Conservation (phyloP, 1,140 invertebrate species). For the Anoplolepis gracilipes region DNA sequence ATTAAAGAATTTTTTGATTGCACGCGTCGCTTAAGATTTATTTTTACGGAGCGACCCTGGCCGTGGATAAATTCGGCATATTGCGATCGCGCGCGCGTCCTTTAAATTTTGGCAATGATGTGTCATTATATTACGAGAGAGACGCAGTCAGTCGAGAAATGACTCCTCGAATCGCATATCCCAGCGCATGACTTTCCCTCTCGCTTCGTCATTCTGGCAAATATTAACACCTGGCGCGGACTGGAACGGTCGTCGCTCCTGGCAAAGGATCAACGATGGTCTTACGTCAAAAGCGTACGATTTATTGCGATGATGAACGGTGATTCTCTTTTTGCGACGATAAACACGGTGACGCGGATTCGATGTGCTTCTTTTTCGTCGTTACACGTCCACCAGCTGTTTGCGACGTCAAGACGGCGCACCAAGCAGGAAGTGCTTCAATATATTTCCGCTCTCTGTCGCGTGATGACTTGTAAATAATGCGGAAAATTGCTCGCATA, state of each 20-base stretch:
- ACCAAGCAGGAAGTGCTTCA: conserved; percentile 3
- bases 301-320: conserved; percentile 1
- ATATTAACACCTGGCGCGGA: conserved; percentile 11
- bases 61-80: conserved; percentile 47
- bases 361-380: background rate
- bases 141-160: conserved; percentile 10
- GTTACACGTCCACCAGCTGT: conserved; percentile 25
- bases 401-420: background rate
- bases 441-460: background rate
- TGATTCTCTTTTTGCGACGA: conserved; percentile 19
- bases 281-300: conserved; percentile 2
- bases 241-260: background rate
- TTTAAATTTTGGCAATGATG: conserved; percentile 48
- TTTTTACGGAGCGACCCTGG: conserved; percentile 18
- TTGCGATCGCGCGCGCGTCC: conserved; percentile 10
- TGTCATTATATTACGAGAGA: conserved; percentile 8
- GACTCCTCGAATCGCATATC: conserved; percentile 2
- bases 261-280: conserved; percentile 6
- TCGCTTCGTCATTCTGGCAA: background rate
- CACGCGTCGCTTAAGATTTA: background rate
- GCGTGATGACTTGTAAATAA: conserved; percentile 25
- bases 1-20: background rate
- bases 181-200: conserved; percentile 27
- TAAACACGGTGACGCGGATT: background rate
- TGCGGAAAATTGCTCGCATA: background rate